These are phyloP conservation scores for Galerucella calmariensis DNA, from an alignment of 2,888 invertebrate genomes.

Conservation along the genomic window DNA sequence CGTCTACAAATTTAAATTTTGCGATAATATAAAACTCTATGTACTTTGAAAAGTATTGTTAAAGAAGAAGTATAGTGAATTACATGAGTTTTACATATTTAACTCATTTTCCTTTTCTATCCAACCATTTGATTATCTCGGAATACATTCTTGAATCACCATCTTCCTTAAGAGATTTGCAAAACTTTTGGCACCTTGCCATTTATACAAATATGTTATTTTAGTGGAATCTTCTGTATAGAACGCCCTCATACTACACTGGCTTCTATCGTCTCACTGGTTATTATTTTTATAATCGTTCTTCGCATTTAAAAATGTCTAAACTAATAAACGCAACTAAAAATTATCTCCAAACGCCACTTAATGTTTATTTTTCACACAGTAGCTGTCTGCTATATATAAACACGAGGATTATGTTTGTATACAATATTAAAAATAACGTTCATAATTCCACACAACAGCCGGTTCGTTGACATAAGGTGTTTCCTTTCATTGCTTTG, in stretches of 20 bases:
- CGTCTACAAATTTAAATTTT: too few species aligned
- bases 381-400: conserved; percentile 18
- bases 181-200: too few species aligned
- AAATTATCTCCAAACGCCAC: conserved; percentile 7
- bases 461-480: conserved; percentile 18
- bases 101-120: too few species aligned
- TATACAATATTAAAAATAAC: conserved; percentile 20
- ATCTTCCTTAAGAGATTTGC: too few species aligned
- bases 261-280: background rate
- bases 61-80: too few species aligned
- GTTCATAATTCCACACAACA: conserved; percentile 5
- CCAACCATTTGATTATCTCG: too few species aligned
- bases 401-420: conserved; percentile 16
- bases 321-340: conserved; percentile 4
- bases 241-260: background rate
- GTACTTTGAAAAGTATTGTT: too few species aligned
- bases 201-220: background rate
- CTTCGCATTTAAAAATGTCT: conserved; percentile 2
- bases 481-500: conserved; percentile 11
- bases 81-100: too few species aligned
- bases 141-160: too few species aligned
- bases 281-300: background rate
- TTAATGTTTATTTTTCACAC: conserved; percentile 18
- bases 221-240: background rate
- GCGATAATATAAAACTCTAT: too few species aligned